These are phyloP conservation scores for Alsophila aescularia DNA, from an alignment of 2,888 invertebrate genomes.

Conservation along the genomic window DNA sequence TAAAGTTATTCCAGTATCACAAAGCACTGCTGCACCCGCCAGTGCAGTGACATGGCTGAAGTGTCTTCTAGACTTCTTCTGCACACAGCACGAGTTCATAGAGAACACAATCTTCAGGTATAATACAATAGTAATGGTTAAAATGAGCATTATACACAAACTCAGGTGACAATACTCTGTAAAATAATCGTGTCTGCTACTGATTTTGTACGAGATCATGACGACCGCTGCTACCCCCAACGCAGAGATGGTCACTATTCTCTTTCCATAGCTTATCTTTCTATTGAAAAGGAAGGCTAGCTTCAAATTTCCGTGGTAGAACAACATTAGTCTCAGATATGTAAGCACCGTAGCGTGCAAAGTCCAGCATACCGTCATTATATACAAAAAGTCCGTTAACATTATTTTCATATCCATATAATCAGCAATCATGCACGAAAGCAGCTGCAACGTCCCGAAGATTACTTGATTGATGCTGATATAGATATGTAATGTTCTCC, in stretches of 20 bases:
- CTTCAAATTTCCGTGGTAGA: not conserved
- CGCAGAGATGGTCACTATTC: not conserved
- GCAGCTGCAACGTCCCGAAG: not conserved
- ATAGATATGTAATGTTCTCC: constrained; percentile 2
- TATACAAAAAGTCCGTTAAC: not conserved
- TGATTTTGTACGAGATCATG: not conserved
- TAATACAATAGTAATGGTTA: not conserved
- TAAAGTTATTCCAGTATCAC: not conserved
- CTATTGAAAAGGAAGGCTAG: not conserved
- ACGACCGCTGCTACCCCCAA: not conserved
- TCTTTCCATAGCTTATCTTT: constrained; percentile 5
- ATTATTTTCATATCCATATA: too few species aligned
- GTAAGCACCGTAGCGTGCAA: not conserved
- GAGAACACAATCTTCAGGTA: not conserved
- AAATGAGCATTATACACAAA: not conserved
- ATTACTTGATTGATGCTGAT: not conserved
- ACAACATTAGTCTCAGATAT: not conserved
- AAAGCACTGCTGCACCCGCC: not conserved
- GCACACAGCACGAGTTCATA: constrained; percentile 1
- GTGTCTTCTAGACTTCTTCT: not conserved
- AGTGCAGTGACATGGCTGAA: not conserved
- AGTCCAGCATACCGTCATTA: not conserved
- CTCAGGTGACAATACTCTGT: not conserved
- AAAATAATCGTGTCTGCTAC: not conserved
- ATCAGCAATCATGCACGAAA: too few species aligned